Conservation (phyloP, 2,113 vertebrate genomes). For the Dicrurus megarhynchus region DNA sequence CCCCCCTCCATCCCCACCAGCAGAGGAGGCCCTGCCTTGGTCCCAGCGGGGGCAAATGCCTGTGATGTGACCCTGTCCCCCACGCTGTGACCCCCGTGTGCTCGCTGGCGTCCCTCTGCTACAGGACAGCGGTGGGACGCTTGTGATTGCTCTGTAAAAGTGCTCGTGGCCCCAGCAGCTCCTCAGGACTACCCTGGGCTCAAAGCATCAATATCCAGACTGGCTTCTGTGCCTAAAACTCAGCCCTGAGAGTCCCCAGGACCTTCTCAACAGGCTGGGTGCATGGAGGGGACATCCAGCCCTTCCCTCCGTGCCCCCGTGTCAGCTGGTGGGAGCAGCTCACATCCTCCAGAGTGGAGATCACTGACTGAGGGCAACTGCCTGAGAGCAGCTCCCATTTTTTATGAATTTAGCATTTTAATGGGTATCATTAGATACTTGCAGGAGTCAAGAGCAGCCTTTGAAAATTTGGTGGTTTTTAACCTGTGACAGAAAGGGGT, state of each 20-base stretch:
- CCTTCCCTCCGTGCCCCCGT: fast-evolving
- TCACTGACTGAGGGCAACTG: neutral
- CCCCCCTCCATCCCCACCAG: neutral
- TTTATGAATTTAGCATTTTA: neutral
- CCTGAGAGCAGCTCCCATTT: neutral
- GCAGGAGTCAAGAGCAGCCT: neutral
- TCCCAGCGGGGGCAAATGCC: neutral
- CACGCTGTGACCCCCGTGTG: neutral
- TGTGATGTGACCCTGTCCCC: neutral
- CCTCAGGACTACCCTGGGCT: neutral
- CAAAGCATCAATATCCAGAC: neutral
- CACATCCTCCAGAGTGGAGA: neutral
- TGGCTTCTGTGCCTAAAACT: neutral
- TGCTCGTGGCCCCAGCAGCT: fast-evolving
- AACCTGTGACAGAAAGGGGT: neutral
- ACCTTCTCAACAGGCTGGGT: neutral
- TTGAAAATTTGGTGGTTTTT: neutral
- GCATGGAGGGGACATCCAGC: neutral
- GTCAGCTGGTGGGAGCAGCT: neutral
- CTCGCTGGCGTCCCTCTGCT: neutral
- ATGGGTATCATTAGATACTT: neutral
- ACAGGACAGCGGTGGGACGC: neutral
- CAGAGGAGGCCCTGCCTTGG: neutral
- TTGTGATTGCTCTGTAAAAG: neutral
- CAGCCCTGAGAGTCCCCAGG: no score